Percentiles rank a stretch among this genome's conserved stretches.
Evolutionary conservation across 2,888 invertebrate genomes (phyloP).

Genomic region (Frankliniella intonsa): DNA sequence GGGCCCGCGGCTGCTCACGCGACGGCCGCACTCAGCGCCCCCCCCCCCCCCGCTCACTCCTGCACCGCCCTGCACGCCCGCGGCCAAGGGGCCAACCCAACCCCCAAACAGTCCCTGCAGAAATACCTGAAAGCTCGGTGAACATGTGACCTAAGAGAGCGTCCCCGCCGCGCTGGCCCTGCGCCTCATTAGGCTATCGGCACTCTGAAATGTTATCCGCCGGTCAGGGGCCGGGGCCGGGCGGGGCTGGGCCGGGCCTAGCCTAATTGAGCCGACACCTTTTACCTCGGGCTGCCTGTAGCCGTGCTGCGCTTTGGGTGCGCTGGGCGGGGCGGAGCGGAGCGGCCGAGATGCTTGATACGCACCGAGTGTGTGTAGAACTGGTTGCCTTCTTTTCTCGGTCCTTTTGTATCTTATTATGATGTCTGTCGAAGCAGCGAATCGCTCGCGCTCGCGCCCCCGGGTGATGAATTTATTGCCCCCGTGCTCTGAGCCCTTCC

Average conservation of each 20-base stretch:
- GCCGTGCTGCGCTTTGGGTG: neutral
- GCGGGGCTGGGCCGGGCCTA: neutral
- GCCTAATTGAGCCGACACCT: neutral
- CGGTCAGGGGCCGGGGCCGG: too few species aligned
- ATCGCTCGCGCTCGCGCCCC: neutral
- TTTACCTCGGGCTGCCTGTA: neutral
- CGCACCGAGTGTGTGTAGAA: neutral
- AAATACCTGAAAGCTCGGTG: too few species aligned
- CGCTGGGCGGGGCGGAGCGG: neutral
- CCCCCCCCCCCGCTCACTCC: neutral
- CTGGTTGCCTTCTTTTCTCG: constrained; percentile 19
- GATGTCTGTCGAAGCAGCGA: constrained; percentile 13
- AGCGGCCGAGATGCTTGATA: neutral
- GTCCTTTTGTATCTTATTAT: constrained; percentile 23
- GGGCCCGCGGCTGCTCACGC: neutral
- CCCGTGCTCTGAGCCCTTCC: neutral
- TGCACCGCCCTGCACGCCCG: too few species aligned
- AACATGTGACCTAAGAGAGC: neutral
- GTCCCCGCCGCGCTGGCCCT: neutral
- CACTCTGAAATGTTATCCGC: too few species aligned
- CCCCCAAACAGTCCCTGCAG: too few species aligned
- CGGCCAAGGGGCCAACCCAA: too few species aligned
- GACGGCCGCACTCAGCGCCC: neutral
- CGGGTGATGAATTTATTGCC: constrained; percentile 26
- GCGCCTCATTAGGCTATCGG: too few species aligned